Base-by-base conservation (phyloP, 2,797 vertebrate genomes). In the Netta rufina region DNA sequence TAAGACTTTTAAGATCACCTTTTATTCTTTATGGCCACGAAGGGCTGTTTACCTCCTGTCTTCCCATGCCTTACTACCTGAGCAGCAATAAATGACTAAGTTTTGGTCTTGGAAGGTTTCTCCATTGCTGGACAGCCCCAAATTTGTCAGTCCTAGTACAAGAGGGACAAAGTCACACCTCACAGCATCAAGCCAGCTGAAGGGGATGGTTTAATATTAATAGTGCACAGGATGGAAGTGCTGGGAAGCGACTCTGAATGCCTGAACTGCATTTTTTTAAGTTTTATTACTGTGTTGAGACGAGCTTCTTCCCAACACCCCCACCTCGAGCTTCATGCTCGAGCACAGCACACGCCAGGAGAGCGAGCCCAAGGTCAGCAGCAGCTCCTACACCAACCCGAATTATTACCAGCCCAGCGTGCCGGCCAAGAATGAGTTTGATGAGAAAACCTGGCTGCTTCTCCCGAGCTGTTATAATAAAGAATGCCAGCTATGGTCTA, bases 401-500 rank as follows among this genome's bases (percentile, higher is more conserved):
- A 90, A 57, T 67, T 56, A 81, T 88, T 82, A 69, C 22, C 89
- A 75, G 71, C 74, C 32, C 51, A 65, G 54, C 38, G n/a, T 66
- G 91, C 83, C 41, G 19, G 36, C 94, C 92, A 93, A 82, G 69
- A 80, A 41, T 62, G 71, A 84, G 86, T 83, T 60, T 71, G 54
- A 96, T 87, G 91, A 94, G 83, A 79, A 92, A 89, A 82, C 83
- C 89, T 93, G 88, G 87, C 95, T 89, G 85, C 93, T 67, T 66
- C 47, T 88, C 91, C 76, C 1, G 0, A 66, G 91, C 84, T 89
- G 81, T 87, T 95, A 71, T 16, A 93, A 88, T 30, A 77, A 85
- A 49, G 28, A 39, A 33, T 87, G 81, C 88, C 93, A 93, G 53
- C 6, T 32, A 49, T 80, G 76, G 64, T n/a, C 71, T n/a, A 58